Percentiles rank a stretch among this genome's conserved stretches.
Evolutionary conservation across 1,140 invertebrate genomes (phyloP).

Genomic region (Eurosta solidaginis): DNA sequence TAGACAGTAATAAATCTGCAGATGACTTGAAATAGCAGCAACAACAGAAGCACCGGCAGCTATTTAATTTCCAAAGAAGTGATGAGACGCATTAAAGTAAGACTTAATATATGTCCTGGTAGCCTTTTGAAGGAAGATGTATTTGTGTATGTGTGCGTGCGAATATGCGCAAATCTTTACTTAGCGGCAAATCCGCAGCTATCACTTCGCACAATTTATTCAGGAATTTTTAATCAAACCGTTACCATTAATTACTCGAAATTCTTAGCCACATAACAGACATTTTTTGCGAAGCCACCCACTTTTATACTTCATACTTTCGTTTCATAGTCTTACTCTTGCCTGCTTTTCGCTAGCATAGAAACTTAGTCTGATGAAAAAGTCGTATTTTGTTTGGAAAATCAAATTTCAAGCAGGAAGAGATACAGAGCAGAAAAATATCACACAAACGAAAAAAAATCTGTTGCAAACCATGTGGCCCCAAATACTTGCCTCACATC

Average conservation of each 20-base stretch:
- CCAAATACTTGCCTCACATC: slow-evolving; percentile 1
- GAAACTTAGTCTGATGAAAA: background rate
- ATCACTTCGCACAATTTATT: slow-evolving; percentile 29
- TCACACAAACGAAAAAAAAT: background rate
- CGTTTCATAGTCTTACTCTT: background rate
- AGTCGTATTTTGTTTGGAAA: too few relatives aligned
- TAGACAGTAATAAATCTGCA: background rate
- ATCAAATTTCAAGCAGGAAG: background rate
- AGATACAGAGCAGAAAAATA: background rate
- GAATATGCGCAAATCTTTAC: slow-evolving; percentile 19
- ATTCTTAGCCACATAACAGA: slow-evolving; percentile 33
- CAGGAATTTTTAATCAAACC: slow-evolving; percentile 34
- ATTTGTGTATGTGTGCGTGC: background rate
- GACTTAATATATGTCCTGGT: background rate
- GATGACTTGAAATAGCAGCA: background rate
- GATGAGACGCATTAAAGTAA: background rate
- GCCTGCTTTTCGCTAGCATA: background rate
- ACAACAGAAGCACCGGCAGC: background rate
- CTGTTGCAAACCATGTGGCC: slow-evolving; percentile 10
- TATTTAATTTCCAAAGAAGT: background rate
- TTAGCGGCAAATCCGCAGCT: slow-evolving; percentile 22
- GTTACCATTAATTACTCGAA: slow-evolving; percentile 35
- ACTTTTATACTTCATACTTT: background rate
- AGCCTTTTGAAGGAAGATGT: background rate
- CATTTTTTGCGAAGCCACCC: slow-evolving; percentile 15